These are phyloP conservation scores for Cryptoblepharus egeriae DNA, from an alignment of 2,797 vertebrate species.

Conservation along the genomic window DNA sequence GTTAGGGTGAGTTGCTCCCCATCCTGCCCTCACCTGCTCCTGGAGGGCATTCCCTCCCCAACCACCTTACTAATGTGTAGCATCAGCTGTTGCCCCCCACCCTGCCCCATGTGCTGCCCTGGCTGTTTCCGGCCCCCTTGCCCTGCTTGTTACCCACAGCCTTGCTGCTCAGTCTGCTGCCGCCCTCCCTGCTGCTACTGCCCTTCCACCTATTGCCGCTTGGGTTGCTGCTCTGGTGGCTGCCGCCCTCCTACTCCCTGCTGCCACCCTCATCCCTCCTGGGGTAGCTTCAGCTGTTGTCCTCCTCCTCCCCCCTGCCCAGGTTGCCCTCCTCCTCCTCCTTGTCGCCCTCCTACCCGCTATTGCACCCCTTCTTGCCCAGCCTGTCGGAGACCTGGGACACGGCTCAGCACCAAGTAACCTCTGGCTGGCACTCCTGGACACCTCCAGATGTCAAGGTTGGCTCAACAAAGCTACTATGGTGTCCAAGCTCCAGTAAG, in stretches of 20 bases:
- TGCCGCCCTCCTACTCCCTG: neutral
- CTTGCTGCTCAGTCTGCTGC: slow-evolving; percentile 15
- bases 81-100: slow-evolving; percentile 4
- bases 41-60: neutral
- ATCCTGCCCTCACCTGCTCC: neutral
- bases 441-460: neutral
- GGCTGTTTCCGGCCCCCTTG: neutral
- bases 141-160: slow-evolving; percentile 12
- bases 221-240: neutral
- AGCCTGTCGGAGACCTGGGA: slow-evolving; percentile 11
- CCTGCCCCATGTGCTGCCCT: slow-evolving; percentile 13
- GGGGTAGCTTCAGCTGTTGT: neutral
- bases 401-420: slow-evolving; percentile 28
- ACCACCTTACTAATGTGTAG: slow-evolving; percentile 13
- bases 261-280: neutral
- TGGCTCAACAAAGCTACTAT: neutral
- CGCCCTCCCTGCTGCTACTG: slow-evolving; percentile 8
- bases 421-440: neutral
- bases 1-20: neutral
- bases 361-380: neutral
- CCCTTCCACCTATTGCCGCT: neutral
- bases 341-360: neutral
- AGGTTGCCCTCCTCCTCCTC: neutral
- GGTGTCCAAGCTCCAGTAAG: slow-evolving; percentile 17
- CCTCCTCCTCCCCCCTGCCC: neutral